Evolutionary conservation across 2,797 vertebrate species (phyloP), one percentile per base, ranked within the genome.

Genomic region (Gymnocypris eckloni): DNA sequence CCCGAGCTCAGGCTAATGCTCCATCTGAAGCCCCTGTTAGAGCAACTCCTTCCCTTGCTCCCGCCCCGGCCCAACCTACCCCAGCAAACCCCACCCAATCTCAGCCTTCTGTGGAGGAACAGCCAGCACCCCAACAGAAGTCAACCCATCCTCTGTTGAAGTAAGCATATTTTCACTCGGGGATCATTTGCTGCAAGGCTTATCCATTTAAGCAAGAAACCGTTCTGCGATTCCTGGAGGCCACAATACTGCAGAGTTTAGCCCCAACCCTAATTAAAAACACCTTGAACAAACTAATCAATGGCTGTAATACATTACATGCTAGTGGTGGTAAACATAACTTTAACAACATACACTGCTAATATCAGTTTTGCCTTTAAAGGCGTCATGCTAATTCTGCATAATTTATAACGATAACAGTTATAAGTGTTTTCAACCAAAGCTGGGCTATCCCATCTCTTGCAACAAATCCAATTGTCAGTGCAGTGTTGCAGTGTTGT

Each of bases 61-160:
- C 87, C 33, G 45, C 43, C 13, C 80, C 89, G 85, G 86, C 37
- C 5, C 64, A 67, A 67, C 33, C 66, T 69, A 18, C 66, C 66
- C 33, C 33, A 20, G 66, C 3, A 0, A 69, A 69, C 10, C 61
- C 72, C 59, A 4, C 88, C 88, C 90, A 52, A 84, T 91, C 91
- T 39, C 92, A 95, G 91, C 93, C 92, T 39, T 92, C 90, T 13
- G 92, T 86, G 83, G 94, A 96, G 80, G 95, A 96, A 50, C 94
- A 95, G 83, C 94, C 91, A n/a, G 92, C 92, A 66, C 88, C 93
- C 0, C 96, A 97, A 87, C 97, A 96, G 92, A 98, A 97, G 95
- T 90, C 95, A 76, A 93, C 96, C 88, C 98, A 99, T 89, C 98
- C 98, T 79, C 97, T 98, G 85, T 95, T 99, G 87, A 99, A 99